Percentiles rank a stretch among this genome's conserved stretches.
Evolutionary conservation across 1,140 invertebrate species (phyloP).

Genomic region (Metaphire vulgaris): DNA sequence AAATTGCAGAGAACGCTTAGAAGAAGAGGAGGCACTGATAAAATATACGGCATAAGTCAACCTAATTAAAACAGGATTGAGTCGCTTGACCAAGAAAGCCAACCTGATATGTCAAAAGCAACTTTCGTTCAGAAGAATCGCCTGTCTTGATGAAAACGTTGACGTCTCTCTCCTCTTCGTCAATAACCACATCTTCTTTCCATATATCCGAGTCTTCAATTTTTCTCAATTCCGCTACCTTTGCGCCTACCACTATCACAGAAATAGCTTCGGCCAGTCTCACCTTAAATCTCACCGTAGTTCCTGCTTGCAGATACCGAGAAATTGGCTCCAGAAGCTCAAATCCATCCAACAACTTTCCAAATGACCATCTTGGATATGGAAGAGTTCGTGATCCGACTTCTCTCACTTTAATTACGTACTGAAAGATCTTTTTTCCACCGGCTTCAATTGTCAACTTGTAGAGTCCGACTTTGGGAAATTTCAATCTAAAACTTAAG

Average conservation of each 20-base stretch:
- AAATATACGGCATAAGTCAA: too few relatives aligned
- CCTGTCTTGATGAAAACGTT: neutral
- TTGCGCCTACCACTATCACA: neutral
- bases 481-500: slow-evolving; percentile 13
- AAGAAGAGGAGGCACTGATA: too few relatives aligned
- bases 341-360: neutral
- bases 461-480: slow-evolving; percentile 22
- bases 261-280: neutral
- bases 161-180: neutral
- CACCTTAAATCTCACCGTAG: slow-evolving; percentile 3
- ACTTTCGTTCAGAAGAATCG: neutral
- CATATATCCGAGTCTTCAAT: neutral
- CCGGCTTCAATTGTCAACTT: slow-evolving; percentile 8
- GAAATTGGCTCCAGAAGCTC: slow-evolving; percentile 18
- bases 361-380: slow-evolving; percentile 8
- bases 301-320: neutral
- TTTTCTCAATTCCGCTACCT: neutral
- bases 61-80: neutral
- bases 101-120: neutral
- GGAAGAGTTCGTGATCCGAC: neutral
- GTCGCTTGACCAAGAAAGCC: neutral
- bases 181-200: neutral
- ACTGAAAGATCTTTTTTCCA: slow-evolving; percentile 6
- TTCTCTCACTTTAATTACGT: slow-evolving; percentile 23
- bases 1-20: too few relatives aligned